Evolutionary conservation across 1,140 invertebrate genomes (phyloP).

Genomic region (Pseudomyrmex sp.): DNA sequence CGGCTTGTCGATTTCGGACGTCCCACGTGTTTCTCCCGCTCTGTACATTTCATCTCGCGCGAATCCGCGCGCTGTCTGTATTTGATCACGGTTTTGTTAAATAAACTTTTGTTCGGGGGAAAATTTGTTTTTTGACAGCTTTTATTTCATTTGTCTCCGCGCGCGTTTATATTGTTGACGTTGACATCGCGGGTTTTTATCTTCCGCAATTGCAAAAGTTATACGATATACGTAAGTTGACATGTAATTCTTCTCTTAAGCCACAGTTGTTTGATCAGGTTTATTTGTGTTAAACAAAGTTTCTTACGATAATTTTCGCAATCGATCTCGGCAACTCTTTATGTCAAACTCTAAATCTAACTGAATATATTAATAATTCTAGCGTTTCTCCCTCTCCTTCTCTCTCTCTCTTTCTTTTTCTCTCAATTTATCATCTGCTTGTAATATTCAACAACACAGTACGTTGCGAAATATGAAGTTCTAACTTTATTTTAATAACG

Average conservation of each 20-base stretch:
- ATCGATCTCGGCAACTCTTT: slow-evolving; percentile 12
- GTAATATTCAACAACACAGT: background rate
- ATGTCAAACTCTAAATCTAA: background rate
- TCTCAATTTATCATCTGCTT: background rate
- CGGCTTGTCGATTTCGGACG: slow-evolving; percentile 18
- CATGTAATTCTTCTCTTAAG: too few relatives aligned
- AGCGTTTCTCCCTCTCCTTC: background rate
- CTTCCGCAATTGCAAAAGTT: too few relatives aligned
- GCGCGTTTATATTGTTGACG: too few relatives aligned
- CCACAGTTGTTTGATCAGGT: background rate
- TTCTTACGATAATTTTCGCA: slow-evolving; percentile 22
- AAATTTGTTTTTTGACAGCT: too few relatives aligned
- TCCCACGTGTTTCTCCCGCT: background rate
- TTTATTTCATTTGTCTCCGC: too few relatives aligned
- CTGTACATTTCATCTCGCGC: slow-evolving; percentile 2
- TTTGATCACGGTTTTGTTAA: background rate
- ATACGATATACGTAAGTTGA: too few relatives aligned
- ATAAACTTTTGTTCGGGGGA: background rate
- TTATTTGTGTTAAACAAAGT: too few relatives aligned
- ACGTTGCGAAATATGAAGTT: background rate
- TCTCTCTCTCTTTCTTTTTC: too few relatives aligned
- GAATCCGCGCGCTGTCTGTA: background rate
- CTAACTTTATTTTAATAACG: slow-evolving; percentile 13
- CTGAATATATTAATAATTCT: slow-evolving; percentile 10
- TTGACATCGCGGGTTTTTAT: too few relatives aligned